Evolutionary conservation across 2,113 vertebrate species (phyloP).

Genomic region (Hiodon alosoides): DNA sequence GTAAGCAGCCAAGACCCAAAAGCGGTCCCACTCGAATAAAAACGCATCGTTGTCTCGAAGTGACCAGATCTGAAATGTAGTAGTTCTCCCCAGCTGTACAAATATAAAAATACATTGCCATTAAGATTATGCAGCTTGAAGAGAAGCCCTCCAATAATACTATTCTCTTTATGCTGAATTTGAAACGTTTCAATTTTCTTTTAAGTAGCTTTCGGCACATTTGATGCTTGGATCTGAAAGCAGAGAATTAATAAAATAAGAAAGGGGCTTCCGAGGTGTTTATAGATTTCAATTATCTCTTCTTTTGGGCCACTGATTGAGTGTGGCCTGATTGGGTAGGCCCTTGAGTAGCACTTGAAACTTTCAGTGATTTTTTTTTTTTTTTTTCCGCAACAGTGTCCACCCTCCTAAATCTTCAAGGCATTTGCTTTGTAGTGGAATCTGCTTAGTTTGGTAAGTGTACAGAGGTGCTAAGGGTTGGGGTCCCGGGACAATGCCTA

Average conservation of each 20-base stretch:
- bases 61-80: slow-evolving; percentile 25
- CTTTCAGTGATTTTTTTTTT: slow-evolving; percentile 49
- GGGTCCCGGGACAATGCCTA: slow-evolving; percentile 59
- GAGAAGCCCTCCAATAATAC: slow-evolving; percentile 65
- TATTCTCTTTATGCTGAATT: slow-evolving; percentile 62
- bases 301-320: slow-evolving; percentile 68
- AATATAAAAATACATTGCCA: slow-evolving; percentile 64
- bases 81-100: slow-evolving; percentile 69
- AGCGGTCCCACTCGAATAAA: background rate
- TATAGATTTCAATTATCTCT: slow-evolving; percentile 77
- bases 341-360: slow-evolving; percentile 80
- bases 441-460: slow-evolving; percentile 65
- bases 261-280: slow-evolving; percentile 68
- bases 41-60: slow-evolving; percentile 8
- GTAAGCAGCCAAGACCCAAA: background rate
- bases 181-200: slow-evolving; percentile 68
- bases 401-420: slow-evolving; percentile 48
- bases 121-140: slow-evolving; percentile 62
- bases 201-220: slow-evolving; percentile 60
- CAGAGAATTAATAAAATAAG: slow-evolving; percentile 73
- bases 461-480: slow-evolving; percentile 65
- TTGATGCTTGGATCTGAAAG: slow-evolving; percentile 68
- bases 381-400: slow-evolving; percentile 29
- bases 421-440: slow-evolving; percentile 70
- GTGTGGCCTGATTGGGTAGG: slow-evolving; percentile 65